Evolutionary conservation across 2,113 vertebrate species (phyloP).

Genomic region (Columba janthina): DNA sequence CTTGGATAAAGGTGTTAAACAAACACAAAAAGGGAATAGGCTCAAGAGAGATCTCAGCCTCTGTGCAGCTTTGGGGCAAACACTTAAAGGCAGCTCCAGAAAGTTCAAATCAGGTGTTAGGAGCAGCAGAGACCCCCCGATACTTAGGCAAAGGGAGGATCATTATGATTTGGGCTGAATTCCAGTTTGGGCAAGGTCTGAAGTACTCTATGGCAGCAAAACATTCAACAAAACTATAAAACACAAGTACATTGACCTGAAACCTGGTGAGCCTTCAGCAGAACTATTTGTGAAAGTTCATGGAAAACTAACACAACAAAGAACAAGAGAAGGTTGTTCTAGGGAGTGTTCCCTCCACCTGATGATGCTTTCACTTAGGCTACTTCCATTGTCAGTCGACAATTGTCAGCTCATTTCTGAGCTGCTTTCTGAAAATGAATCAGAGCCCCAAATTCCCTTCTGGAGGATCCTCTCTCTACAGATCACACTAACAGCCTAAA

Average conservation of each 20-base stretch:
- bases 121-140: neutral
- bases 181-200: neutral
- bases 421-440: neutral
- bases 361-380: neutral
- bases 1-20: neutral
- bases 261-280: neutral
- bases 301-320: neutral
- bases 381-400: neutral
- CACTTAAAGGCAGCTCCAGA: neutral
- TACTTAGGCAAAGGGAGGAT: neutral
- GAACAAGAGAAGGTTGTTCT: neutral
- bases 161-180: neutral
- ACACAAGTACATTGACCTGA: neutral
- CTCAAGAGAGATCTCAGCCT: neutral
- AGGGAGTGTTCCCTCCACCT: neutral
- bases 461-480: neutral
- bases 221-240: neutral
- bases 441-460: neutral
- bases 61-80: neutral
- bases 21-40: neutral
- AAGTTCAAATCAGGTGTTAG: neutral
- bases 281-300: neutral
- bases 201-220: neutral
- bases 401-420: neutral
- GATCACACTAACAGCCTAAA: neutral